Evolutionary conservation across 2,888 invertebrate genomes (phyloP).

Genomic region (Macrosiphum euphorbiae): DNA sequence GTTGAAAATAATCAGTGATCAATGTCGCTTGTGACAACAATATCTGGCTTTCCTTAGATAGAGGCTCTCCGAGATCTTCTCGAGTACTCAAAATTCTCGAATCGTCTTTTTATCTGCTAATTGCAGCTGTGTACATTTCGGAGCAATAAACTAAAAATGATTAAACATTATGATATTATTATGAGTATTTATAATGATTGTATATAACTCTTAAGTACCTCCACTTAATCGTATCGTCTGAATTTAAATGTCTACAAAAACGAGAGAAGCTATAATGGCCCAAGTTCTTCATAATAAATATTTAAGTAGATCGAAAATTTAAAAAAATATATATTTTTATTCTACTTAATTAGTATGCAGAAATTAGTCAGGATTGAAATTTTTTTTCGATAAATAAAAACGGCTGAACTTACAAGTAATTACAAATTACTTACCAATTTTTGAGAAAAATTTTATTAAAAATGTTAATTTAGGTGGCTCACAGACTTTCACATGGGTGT

Average conservation of each 20-base stretch:
- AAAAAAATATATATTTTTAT: neutral
- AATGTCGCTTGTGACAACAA: neutral
- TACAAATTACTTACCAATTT: neutral
- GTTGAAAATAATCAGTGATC: neutral
- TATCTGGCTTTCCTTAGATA: neutral
- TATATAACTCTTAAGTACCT: neutral
- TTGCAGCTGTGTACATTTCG: neutral
- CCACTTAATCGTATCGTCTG: neutral
- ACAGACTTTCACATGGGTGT: neutral
- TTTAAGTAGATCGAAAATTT: neutral
- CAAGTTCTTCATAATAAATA: neutral
- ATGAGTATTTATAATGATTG: neutral
- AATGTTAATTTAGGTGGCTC: neutral
- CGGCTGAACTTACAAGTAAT: neutral
- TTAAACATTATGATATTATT: neutral
- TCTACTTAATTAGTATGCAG: neutral
- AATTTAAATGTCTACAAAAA: neutral
- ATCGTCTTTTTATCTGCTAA: neutral
- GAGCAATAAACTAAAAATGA: neutral
- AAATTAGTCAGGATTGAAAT: neutral
- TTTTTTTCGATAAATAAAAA: neutral
- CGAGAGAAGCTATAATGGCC: neutral
- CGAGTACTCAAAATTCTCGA: neutral
- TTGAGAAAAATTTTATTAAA: neutral
- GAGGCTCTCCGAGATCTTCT: neutral